These are phyloP conservation scores for Todiramphus saurophagus DNA, from an alignment of 2,113 vertebrate genomes.

Conservation along the genomic window DNA sequence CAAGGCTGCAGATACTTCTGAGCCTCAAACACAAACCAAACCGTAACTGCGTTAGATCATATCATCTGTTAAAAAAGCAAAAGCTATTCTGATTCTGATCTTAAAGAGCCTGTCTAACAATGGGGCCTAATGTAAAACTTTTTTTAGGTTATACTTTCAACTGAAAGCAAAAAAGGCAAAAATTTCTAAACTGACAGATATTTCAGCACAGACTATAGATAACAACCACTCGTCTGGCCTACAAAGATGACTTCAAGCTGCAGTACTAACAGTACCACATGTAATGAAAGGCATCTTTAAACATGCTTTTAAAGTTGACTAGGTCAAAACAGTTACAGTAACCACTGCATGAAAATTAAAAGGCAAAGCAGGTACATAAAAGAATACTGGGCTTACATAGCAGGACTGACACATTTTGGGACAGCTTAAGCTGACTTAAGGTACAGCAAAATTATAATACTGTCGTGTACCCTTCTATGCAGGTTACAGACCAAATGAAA, in stretches of 20 bases:
- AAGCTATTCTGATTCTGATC: background rate
- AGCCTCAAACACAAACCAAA: background rate
- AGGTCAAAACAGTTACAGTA: background rate
- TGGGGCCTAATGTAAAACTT: accelerated
- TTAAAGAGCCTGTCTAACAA: background rate
- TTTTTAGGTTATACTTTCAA: background rate
- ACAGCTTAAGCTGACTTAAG: background rate
- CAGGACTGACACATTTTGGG: background rate
- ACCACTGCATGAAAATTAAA: background rate
- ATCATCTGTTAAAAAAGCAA: background rate
- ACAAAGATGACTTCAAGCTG: background rate
- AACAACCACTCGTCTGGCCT: background rate
- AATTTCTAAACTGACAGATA: background rate
- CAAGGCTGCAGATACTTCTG: background rate
- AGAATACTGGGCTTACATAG: background rate
- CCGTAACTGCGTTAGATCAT: background rate
- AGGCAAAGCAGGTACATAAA: background rate
- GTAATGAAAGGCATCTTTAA: background rate
- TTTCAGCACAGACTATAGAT: background rate
- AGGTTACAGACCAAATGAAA: background rate
- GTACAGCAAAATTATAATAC: background rate
- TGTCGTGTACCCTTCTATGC: background rate
- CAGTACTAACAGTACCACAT: background rate
- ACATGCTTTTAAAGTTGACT: background rate
- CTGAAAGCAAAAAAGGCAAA: background rate